These are phyloP conservation scores for Strongylocentrotus purpuratus DNA, from an alignment of 35 echinoderm and acorn worm species.

Conservation along the genomic window DNA sequence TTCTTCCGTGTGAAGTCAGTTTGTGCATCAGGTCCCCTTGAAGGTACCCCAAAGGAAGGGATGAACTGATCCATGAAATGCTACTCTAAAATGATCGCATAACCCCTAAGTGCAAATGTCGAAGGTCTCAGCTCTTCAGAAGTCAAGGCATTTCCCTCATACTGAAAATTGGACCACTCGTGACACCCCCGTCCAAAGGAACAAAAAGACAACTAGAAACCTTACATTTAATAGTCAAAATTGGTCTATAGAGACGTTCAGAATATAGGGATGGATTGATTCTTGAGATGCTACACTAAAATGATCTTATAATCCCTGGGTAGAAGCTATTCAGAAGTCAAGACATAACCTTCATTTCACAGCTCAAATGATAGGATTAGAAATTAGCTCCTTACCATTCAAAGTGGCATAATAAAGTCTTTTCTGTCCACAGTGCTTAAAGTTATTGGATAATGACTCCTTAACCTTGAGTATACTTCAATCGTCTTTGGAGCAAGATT, in stretches of 20 bases:
- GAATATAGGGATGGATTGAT: too few relatives aligned
- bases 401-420: neutral
- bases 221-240: too few relatives aligned
- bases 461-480: too few relatives aligned
- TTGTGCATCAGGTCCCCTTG: neutral
- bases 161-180: too few relatives aligned
- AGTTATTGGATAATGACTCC: too few relatives aligned
- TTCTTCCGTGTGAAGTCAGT: neutral
- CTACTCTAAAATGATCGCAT: neutral
- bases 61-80: too few relatives aligned
- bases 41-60: neutral
- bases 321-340: neutral
- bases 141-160: neutral
- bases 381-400: neutral
- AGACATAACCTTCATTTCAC: neutral
- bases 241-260: too few relatives aligned
- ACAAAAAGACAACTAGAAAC: too few relatives aligned
- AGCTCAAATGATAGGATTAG: neutral
- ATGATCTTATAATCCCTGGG: too few relatives aligned
- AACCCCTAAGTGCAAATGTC: neutral
- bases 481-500: too few relatives aligned
- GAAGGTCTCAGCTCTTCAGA: neutral
- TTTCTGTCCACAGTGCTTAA: neutral
- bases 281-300: too few relatives aligned
- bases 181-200: too few relatives aligned